phyloP scores from a whole-genome alignment of 2,113 vertebrate genomes.

The Myxocyprinus asiaticus region DNA sequence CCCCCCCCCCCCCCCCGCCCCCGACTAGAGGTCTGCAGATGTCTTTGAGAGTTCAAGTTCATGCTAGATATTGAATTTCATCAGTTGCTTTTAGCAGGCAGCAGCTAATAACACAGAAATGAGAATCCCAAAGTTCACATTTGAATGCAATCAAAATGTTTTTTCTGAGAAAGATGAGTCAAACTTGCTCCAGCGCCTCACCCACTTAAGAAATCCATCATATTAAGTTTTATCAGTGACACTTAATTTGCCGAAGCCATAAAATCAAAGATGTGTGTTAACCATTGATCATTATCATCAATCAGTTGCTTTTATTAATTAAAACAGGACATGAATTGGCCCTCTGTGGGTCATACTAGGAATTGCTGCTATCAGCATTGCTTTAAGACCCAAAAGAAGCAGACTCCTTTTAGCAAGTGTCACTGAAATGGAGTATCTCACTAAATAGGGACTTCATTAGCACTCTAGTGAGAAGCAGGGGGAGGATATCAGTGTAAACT shows the following conservation, averaged over 20 bases:
- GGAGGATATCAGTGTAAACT: slow-evolving; percentile 27
- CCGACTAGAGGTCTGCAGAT: not conserved
- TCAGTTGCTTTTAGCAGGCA: slow-evolving; percentile 7
- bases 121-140: slow-evolving; percentile 22
- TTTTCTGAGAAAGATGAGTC: slow-evolving; percentile 37
- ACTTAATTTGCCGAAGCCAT: slow-evolving; percentile 38
- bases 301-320: slow-evolving; percentile 34
- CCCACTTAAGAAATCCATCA: slow-evolving; percentile 34
- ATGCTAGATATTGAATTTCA: not conserved
- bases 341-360: slow-evolving; percentile 20
- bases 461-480: slow-evolving; percentile 17
- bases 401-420: slow-evolving; percentile 31
- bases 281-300: slow-evolving; percentile 35
- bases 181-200: slow-evolving; percentile 20
- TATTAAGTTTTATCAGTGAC: slow-evolving; percentile 37
- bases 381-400: not conserved
- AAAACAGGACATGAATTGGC: slow-evolving; percentile 10
- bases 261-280: slow-evolving; percentile 40
- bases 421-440: slow-evolving; percentile 34
- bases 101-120: slow-evolving; percentile 13
- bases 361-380: not conserved
- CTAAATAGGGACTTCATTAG: slow-evolving; percentile 41
- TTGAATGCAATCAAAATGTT: slow-evolving; percentile 24
- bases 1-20: no score
- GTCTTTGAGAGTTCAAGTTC: not conserved